Evolutionary conservation across 2,113 vertebrate genomes (phyloP).

Genomic region (Spilogale gracilis): DNA sequence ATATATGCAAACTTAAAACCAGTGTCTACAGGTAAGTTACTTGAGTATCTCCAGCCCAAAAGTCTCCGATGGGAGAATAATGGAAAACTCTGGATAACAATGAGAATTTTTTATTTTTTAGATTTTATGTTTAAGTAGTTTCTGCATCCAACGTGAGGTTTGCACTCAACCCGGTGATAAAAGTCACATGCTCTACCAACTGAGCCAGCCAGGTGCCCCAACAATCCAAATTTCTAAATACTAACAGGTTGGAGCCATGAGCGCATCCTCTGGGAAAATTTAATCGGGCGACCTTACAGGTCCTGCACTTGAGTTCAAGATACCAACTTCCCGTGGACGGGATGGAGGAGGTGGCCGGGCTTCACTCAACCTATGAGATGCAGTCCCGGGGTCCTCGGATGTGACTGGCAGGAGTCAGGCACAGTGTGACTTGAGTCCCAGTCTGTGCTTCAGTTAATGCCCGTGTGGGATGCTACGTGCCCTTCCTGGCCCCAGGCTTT

Average conservation of each 20-base stretch:
- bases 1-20: not conserved
- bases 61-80: not conserved
- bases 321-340: not conserved
- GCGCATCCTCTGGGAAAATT: not conserved
- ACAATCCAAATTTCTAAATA: not conserved
- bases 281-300: not conserved
- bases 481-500: not conserved
- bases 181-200: not conserved
- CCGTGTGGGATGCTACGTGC: accelerated
- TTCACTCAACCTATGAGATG: not conserved
- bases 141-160: not conserved
- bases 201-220: not conserved
- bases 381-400: not conserved
- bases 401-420: not conserved
- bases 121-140: not conserved
- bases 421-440: not conserved
- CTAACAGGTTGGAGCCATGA: not conserved
- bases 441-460: not conserved
- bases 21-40: not conserved
- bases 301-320: not conserved
- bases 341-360: not conserved
- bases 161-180: not conserved
- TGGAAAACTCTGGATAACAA: not conserved
- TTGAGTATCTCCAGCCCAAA: not conserved
- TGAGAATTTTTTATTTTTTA: not conserved